These are phyloP conservation scores for Pollimyrus isidori DNA, from an alignment of 2,113 vertebrate species.

Conservation along the genomic window DNA sequence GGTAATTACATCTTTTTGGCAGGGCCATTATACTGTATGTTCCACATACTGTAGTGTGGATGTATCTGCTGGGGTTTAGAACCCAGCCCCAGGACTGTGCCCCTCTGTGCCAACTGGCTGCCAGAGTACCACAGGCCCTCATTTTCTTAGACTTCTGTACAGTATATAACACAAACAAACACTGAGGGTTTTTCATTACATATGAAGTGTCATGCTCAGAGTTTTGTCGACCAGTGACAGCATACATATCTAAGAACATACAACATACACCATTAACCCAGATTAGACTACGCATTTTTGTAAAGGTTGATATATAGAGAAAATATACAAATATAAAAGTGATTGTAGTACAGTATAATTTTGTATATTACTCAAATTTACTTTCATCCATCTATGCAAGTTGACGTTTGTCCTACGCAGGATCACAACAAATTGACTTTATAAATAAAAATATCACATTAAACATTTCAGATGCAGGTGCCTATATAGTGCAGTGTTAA, in stretches of 20 bases:
- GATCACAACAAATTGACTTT: neutral
- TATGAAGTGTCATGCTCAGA: neutral
- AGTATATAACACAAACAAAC: neutral
- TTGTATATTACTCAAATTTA: neutral
- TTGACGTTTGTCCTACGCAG: neutral
- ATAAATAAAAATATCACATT: neutral
- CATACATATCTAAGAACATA: neutral
- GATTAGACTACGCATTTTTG: neutral
- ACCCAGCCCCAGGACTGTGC: neutral
- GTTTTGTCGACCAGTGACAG: neutral
- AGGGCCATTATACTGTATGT: neutral
- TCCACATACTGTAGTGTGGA: neutral
- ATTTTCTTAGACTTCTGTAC: neutral
- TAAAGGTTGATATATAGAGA: neutral
- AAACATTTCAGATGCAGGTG: neutral
- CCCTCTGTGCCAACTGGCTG: neutral
- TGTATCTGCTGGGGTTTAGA: neutral
- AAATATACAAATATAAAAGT: neutral
- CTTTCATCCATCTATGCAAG: neutral
- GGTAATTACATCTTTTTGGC: conserved; percentile 5
- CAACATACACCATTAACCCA: neutral
- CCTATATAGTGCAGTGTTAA: conserved; percentile 51
- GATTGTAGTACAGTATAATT: neutral
- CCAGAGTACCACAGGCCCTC: neutral
- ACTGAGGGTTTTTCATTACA: neutral